Conservation (phyloP, 2,888 invertebrate species). For the Parasteatoda lunata region DNA sequence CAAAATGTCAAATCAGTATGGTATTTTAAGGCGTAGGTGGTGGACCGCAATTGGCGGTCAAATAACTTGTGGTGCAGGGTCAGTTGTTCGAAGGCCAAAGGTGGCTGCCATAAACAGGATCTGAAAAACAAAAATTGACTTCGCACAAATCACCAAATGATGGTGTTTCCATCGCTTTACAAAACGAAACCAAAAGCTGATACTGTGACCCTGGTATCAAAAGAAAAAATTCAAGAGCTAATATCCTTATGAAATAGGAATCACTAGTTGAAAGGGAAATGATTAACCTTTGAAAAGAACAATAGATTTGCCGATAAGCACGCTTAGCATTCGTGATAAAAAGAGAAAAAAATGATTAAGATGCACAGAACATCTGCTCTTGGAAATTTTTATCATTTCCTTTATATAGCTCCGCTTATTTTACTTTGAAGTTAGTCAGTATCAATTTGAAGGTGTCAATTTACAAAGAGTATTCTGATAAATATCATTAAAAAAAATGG, state of each 20-base stretch:
- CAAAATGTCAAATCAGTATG: slow-evolving; percentile 39
- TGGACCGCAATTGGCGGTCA: slow-evolving; percentile 58
- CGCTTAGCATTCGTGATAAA: not conserved
- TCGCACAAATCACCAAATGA: slow-evolving; percentile 43
- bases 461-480: too few relatives aligned
- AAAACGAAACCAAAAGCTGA: slow-evolving; percentile 32
- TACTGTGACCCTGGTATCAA: slow-evolving; percentile 31
- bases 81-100: slow-evolving; percentile 48
- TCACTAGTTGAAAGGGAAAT: slow-evolving; percentile 9
- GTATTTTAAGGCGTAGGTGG: slow-evolving; percentile 48
- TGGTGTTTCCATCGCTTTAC: slow-evolving; percentile 29
- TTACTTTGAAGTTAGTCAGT: too few relatives aligned
- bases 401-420: too few relatives aligned
- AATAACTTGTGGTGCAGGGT: slow-evolving; percentile 53
- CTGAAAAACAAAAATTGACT: slow-evolving; percentile 36
- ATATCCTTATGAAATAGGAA: slow-evolving; percentile 16
- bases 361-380: not conserved
- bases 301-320: not conserved
- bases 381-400: too few relatives aligned
- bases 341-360: not conserved
- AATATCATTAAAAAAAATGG: too few relatives aligned
- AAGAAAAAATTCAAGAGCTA: slow-evolving; percentile 28
- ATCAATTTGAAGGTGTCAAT: too few relatives aligned
- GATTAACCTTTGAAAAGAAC: not conserved
- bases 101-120: slow-evolving; percentile 45